Evolutionary conservation across 2,888 invertebrate species (phyloP), one percentile per base, ranked within the genome.

Genomic region (Caenorhabditis angaria): DNA sequence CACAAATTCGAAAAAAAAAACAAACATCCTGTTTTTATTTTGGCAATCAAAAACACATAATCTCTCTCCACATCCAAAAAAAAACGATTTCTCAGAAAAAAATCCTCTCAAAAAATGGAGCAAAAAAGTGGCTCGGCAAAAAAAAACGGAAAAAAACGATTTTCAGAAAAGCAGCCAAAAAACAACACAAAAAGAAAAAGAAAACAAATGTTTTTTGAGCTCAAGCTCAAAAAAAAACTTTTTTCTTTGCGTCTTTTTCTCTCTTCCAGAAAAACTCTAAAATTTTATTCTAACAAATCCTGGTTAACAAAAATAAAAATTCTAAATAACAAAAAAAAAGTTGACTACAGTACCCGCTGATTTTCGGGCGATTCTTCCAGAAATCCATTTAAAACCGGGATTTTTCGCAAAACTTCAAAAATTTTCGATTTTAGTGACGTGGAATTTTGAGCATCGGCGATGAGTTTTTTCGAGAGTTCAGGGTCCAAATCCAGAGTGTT

Each of bases 401-500:
- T 60, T 12, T 61, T 64, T n/a, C 66, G 54, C 27, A 82, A 24
- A 41, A 65, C 78, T n/a, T 75, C 67, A 2, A 62, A 48, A 14
- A 80, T 28, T 48, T 65, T 70, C 50, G 77, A 72, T 53, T 79
- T 79, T 12, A 73, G 18, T 2, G 73, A 68, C 0, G 53, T 29
- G 27, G 72, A 65, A 1, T 65, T 54, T 57, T 81, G 80, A 1
- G 76, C 77, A 48, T 72, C 59, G 10, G 73, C 53, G 10, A 82
- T 62, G 18, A 82, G 61, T 6, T 74, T 73, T 10, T 74, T 71
- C 8, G 82, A 78, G 32, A 82, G 32, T 18, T 84, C 85, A 8
- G 80, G 65, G 65, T 85, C 85, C 14, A 78, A 70, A 60, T 85
- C 84, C 48, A 84, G 70, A 8, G 85, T 83, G 12, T 67, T 69